Evolutionary conservation across 2,113 vertebrate species (phyloP), one percentile per base, ranked within the genome.

Genomic region (Saimiri boliviensis): DNA sequence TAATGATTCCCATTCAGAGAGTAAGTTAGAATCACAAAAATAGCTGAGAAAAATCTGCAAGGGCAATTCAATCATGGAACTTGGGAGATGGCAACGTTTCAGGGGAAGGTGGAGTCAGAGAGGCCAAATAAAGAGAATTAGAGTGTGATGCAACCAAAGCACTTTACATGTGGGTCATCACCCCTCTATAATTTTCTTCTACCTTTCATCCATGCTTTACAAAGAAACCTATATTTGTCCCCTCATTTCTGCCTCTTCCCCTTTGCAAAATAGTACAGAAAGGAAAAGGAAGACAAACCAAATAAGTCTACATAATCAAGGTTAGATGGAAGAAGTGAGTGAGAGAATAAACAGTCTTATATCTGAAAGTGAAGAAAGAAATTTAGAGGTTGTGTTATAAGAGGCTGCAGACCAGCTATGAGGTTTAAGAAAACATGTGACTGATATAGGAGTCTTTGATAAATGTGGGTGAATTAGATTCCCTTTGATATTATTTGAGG

Each of bases 191-290:
- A 49, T 77, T 76, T 91, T 19, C 37, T 12, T 89, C 70, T 3
- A 14, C 42, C 40, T 27, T n/a, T 89, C 42, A 63, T 37, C 37
- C 37, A 40, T 37, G 40, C 49, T 76, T 45, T 76, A 45, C 58
- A n/a, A 76, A 74, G 76, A 88, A 79, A 84, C 2, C 32, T 87
- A 6, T 40, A 77, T 49, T 84, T 86, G 73, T 16, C 5, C 7
- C 11, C 35, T 79, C 3, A 1, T 86, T 86, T 95, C 77, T 77
- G 6, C 60, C 89, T 92, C 54, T 89, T 52, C 27, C 2, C 40
- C 6, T 40, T 96, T 79, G 6, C 42, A 92, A 96, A 94, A 66
- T 70, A 81, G 27, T 60, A 86, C 86, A 9, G 42, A 86, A 87
- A 89, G 13, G 11, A 5, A 6, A 74, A 84, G 42, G 25, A 77